These are phyloP conservation scores for Ooceraea biroi DNA, from an alignment of 1,140 invertebrate genomes.

Conservation along the genomic window DNA sequence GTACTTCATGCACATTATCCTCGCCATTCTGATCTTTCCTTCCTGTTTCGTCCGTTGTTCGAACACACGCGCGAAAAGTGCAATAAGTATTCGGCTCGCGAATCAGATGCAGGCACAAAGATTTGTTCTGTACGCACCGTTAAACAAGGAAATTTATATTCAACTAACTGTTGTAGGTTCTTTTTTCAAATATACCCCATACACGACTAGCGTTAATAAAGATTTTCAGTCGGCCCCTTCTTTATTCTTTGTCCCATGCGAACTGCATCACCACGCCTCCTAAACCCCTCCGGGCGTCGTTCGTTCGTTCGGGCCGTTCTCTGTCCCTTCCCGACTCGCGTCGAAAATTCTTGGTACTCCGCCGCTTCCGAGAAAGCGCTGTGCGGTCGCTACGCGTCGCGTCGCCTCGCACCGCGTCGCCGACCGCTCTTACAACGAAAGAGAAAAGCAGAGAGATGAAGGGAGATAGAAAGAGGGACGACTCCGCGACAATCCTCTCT, in stretches of 20 bases:
- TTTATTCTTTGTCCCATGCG: conserved; percentile 55
- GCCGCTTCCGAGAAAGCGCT: conserved; percentile 51
- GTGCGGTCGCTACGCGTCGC: conserved; percentile 51
- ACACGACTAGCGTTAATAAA: conserved; percentile 42
- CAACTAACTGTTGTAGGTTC: not conserved
- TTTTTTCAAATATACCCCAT: conserved; percentile 3
- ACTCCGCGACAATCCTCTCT: conserved; percentile 8
- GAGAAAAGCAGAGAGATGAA: not conserved
- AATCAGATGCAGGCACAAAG: too few relatives aligned
- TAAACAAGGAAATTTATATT: too few relatives aligned
- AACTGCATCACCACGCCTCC: conserved; percentile 53
- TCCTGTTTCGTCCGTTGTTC: too few relatives aligned
- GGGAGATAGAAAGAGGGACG: not conserved
- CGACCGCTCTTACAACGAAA: conserved; percentile 9
- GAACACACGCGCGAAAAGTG: too few relatives aligned
- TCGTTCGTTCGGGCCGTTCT: conserved; percentile 40
- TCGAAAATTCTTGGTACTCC: conserved; percentile 62
- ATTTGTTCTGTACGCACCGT: too few relatives aligned
- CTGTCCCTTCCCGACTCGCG: conserved; percentile 46
- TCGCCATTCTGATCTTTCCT: too few relatives aligned
- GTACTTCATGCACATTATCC: too few relatives aligned
- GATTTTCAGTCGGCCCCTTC: conserved; percentile 51
- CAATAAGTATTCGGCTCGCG: too few relatives aligned
- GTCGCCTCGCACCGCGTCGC: conserved; percentile 3
- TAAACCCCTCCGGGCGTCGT: conserved; percentile 58